Base-by-base conservation (phyloP, 1,140 invertebrate genomes). In the Drosophila pseudoananassae region DNA sequence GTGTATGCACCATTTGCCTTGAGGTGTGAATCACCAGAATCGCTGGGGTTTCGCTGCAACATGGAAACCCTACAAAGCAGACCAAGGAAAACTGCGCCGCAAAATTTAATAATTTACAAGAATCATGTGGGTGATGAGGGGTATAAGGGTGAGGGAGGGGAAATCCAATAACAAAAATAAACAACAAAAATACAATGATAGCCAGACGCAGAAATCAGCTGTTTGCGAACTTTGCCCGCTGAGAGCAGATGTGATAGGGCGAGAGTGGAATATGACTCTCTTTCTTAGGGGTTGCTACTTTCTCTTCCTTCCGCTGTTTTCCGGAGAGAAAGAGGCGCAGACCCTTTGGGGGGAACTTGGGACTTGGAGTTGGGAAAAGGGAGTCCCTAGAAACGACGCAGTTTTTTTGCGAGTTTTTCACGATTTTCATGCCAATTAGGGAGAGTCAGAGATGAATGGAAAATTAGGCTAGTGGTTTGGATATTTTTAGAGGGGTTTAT, bases 51-150 rank as follows among this genome's bases (percentile, higher is more conserved):
- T 76, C 49, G 64, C 40, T 50, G 27, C 58, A 65, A 31, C 55
- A 72, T 69, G 75, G 59, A 83, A 83, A 72, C 78, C 78, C 59
- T 75, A 83, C 31, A 83, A 72, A 63, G 56, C 61, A 46, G 45
- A 65, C 57, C 57, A 63, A 57, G 54, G 65, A 83, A 74, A 78
- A 69, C 50, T 82, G 74, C 78, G 78, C 46, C 76, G 79, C 61
- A 69, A 75, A 74, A 15, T 53, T 61, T 75, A 47, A 70, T 75
- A 65, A 76, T 57, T 76, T 58, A 20, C 31, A 31, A 66, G 36
- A 59, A 25, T 38, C 38, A 40, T 9, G 0, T 17, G 40, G 14
- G 14, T 9, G 7, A 14, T 5, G 12, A 3, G 31, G 10, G n/a
- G 20, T 7, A 1, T 8, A 3, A 7, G 23, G n/a, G n/a, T n/a